phyloP scores from a whole-genome alignment of 2,888 invertebrate species.

The Celastrina argiolus region DNA sequence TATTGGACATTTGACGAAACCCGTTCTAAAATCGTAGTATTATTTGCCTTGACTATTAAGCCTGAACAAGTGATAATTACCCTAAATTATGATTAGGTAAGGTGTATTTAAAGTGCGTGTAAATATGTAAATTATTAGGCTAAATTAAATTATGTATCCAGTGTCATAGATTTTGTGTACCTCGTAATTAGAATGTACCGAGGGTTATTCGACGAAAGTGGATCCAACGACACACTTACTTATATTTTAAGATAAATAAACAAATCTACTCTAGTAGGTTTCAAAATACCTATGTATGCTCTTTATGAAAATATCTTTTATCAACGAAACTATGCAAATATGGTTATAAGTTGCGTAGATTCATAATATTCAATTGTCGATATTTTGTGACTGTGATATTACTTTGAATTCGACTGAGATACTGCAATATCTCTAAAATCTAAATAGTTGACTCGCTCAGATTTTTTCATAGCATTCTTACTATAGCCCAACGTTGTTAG shows the following conservation, averaged over 20 bases:
- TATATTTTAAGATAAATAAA: neutral
- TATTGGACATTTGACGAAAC: constrained; percentile 18
- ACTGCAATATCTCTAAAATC: neutral
- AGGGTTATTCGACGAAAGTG: constrained; percentile 54
- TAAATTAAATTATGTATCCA: constrained; percentile 49
- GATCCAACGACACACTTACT: constrained; percentile 42
- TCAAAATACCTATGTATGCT: neutral
- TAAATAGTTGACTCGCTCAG: neutral
- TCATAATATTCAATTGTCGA: neutral
- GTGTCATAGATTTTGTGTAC: constrained; percentile 57
- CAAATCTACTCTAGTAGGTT: neutral
- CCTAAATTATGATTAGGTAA: constrained; percentile 25
- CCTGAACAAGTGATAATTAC: constrained; percentile 26
- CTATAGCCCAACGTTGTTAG: constrained; percentile 50
- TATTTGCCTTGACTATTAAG: constrained; percentile 28
- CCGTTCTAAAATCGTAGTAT: constrained; percentile 28
- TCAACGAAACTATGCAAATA: neutral
- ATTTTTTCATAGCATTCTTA: neutral
- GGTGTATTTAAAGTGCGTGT: constrained; percentile 40
- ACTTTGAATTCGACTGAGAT: no score
- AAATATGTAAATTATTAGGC: constrained; percentile 62
- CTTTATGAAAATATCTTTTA: neutral
- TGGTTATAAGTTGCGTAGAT: neutral
- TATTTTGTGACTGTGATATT: neutral
- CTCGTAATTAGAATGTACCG: constrained; percentile 27